Conservation (phyloP, 2,888 invertebrate genomes). For the Orthosia gothica region DNA sequence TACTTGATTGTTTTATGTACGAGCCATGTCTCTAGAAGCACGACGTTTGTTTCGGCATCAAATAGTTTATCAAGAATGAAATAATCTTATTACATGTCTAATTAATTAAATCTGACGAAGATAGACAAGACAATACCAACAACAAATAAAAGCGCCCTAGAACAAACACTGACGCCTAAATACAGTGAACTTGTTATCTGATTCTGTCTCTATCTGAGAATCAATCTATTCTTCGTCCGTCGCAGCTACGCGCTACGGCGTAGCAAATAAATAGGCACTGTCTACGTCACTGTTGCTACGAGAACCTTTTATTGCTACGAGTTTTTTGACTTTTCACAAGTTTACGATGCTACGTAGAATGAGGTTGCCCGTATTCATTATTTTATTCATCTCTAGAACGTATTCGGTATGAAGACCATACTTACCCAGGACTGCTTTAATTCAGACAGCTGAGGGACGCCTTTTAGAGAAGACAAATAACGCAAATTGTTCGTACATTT, state of each 20-base stretch:
- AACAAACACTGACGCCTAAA: slow-evolving; percentile 35
- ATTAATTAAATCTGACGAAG: slow-evolving; percentile 45
- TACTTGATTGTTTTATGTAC: slow-evolving; percentile 41
- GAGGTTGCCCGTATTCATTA: slow-evolving; percentile 34
- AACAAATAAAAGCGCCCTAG: slow-evolving; percentile 33
- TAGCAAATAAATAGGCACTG: slow-evolving; percentile 41
- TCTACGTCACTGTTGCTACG: slow-evolving; percentile 38
- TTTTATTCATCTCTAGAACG: slow-evolving; percentile 54
- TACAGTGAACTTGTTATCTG: slow-evolving; percentile 49
- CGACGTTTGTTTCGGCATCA: slow-evolving; percentile 9
- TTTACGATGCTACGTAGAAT: slow-evolving; percentile 24
- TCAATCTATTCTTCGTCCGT: slow-evolving; percentile 39
- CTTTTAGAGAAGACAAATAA: slow-evolving; percentile 55
- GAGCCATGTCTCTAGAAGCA: slow-evolving; percentile 21
- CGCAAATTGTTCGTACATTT: slow-evolving; percentile 34
- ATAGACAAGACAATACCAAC: slow-evolving; percentile 30
- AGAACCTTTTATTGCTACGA: slow-evolving; percentile 17
- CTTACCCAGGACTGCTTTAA: slow-evolving; percentile 51
- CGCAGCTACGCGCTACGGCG: slow-evolving; percentile 49
- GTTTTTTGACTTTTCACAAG: slow-evolving; percentile 34
- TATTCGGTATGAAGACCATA: slow-evolving; percentile 59
- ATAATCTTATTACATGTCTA: slow-evolving; percentile 23
- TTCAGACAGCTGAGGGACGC: slow-evolving; percentile 41
- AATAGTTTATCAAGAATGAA: slow-evolving; percentile 19
- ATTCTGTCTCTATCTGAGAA: slow-evolving; percentile 44